Conservation (phyloP, 2,113 vertebrate species). For the Atlantisia rogersi region DNA sequence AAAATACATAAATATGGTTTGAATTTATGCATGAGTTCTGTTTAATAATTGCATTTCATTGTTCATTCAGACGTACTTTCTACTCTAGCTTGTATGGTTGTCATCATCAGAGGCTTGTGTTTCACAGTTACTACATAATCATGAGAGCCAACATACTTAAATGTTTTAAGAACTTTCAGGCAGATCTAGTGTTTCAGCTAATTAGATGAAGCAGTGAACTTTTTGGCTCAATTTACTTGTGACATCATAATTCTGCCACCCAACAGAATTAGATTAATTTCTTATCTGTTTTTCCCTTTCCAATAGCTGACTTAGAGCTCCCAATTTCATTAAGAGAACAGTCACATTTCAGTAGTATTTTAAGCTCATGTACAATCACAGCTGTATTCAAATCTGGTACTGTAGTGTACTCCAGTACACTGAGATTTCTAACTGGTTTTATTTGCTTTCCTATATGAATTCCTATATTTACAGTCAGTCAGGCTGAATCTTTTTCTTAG, state of each 20-base stretch:
- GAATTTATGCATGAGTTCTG: not conserved
- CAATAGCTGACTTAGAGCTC: not conserved
- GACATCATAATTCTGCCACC: conserved; percentile 33
- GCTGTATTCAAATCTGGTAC: not conserved
- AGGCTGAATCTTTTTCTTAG: not conserved
- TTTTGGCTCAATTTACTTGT: conserved; percentile 40
- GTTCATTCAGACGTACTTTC: not conserved
- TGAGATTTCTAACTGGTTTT: conserved; percentile 1
- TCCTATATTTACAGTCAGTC: not conserved
- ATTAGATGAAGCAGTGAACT: conserved; percentile 38
- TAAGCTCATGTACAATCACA: not conserved
- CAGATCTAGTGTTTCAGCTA: conserved; percentile 50
- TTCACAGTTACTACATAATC: conserved; percentile 23
- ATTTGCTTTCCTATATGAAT: not conserved
- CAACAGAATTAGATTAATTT: conserved; percentile 29
- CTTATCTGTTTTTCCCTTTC: conserved; percentile 27
- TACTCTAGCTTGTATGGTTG: not conserved
- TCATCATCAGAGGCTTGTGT: not conserved
- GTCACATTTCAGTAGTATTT: conserved; percentile 7
- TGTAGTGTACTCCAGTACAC: not conserved
- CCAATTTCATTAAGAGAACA: conserved; percentile 27
- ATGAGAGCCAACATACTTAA: not conserved
- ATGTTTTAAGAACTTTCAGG: conserved; percentile 35
- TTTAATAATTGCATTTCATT: conserved; percentile 9
- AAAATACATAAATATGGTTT: not conserved